Evolutionary conservation across 2,888 invertebrate genomes (phyloP), one percentile per base, ranked within the genome.

Genomic region (Tetanocera ferruginea): DNA sequence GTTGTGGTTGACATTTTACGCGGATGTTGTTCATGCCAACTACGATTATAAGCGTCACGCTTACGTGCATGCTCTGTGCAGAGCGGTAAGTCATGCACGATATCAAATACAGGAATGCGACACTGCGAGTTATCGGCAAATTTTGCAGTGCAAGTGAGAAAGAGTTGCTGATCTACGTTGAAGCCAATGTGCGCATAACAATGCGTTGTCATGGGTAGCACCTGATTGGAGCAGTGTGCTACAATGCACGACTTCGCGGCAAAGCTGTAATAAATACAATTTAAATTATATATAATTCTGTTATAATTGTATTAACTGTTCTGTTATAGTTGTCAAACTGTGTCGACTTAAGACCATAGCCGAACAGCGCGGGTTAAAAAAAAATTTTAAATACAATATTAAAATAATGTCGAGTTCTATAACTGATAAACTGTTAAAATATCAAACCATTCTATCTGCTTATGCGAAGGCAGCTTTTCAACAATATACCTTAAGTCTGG

Each of bases 1-100:
- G 64, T 72, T n/a, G 64, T 60, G 34, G 77, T 67, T 25, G 77
- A 70, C 9, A 78, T 60, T 91, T 92, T 95, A 89, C 93, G 94
- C 87, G 95, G 94, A 71, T 94, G 94, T 85, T 94, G 94, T 19
- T 79, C 79, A 19, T 80, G 79, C 77, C 84, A 83, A 82, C 93
- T 92, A 88, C 94, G 94, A 87, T 94, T 93, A 89, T 95, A 96
- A 90, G 96, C 96, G 86, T 96, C 96, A 89, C 95, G 91, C 89
- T 95, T 95, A 90, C 95, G 93, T 0, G 95, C 95, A 89, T 98
- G 97, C 85, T 95, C 95, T 8, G 93, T 92, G 88, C 97, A 98
- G 8, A 97, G 91, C 67, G 97, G 96, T 87, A 96, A 92, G 87
- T 96, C 94, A 86, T 95, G 94, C 69, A 92, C 91, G 79, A 95